Evolutionary conservation across 2,797 vertebrate species (phyloP), one percentile per base, ranked within the genome.

Genomic region (Gobionotothen gibberifrons): DNA sequence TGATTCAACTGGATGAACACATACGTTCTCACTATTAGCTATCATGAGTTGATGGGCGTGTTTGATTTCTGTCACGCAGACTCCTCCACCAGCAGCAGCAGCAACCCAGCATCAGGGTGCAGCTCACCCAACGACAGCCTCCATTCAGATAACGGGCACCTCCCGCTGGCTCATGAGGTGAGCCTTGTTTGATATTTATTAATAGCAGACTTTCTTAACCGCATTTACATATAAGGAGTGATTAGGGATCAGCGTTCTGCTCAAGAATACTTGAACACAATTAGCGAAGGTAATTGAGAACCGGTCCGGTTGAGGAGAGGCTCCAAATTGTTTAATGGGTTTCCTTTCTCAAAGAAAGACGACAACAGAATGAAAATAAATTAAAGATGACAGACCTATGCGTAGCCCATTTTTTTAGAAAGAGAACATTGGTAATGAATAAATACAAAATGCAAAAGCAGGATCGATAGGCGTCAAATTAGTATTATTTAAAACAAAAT

Each of bases 91-190:
- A 96, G 96, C 80, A 96, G 96, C 66, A 95, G 95, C 90, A 96
- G 95, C 90, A 95, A 93, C 1, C 93, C 96, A 0, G 95, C 94
- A 1, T 97, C 96, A 0, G 96, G 94, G 48, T 95, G 95, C 93
- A 97, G 95, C 88, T 97, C 96, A 8, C 95, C 96, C 54, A 96
- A 95, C 1, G 96, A 97, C 93, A 96, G 94, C 77, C 91, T 93
- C 29, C 90, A 90, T 0, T 86, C 93, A 0, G 96, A 97, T 63
- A 95, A 93, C 0, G 94, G 94, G 12, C 86, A 90, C 59, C 87
- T 93, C 42, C 87, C 95, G 0, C 1, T 93, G 65, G 69, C 93
- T 60, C 93, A 95, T 0, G 95, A 97, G 96, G 97, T 98, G 19
- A 81, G 36, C 16, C 6, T 48, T 49, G 40, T 48, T 65, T 4